phyloP scores from a whole-genome alignment of 1,140 invertebrate genomes.

The Heliconius hermathena region DNA sequence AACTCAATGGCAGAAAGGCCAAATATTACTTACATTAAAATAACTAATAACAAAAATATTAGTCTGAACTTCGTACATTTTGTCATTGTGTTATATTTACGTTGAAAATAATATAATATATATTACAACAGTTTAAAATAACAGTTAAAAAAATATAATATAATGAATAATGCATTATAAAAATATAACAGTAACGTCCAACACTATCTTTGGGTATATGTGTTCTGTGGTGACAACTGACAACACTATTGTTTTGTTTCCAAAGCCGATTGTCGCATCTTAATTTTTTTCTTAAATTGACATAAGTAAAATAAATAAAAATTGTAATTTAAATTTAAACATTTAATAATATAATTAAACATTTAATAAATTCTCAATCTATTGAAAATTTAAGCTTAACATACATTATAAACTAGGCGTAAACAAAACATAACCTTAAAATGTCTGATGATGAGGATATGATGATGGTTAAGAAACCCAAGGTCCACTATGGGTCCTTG shows the following conservation, averaged over 20 bases:
- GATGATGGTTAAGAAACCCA: constrained; percentile 87
- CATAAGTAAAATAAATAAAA: background rate
- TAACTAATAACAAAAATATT: no score
- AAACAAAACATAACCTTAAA: constrained; percentile 58
- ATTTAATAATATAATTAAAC: background rate
- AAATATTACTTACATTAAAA: no score
- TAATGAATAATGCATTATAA: no score
- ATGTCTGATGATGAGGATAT: constrained; percentile 96
- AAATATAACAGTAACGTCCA: no score
- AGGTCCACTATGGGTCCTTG: constrained; percentile 93
- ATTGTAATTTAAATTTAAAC: background rate
- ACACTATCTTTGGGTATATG: no score
- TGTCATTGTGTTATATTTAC: no score
- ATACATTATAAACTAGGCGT: background rate
- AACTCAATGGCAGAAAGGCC: no score
- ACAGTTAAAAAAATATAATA: no score
- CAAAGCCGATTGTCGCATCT: background rate
- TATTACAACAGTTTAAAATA: no score
- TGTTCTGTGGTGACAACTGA: background rate
- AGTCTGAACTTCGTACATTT: no score
- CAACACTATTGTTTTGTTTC: constrained; percentile 25
- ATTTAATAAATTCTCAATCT: background rate
- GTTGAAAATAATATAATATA: no score
- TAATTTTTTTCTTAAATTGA: background rate
- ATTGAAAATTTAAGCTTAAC: background rate